These are phyloP conservation scores for Henicopernis longicauda DNA, from an alignment of 2,113 vertebrate genomes.

Conservation along the genomic window DNA sequence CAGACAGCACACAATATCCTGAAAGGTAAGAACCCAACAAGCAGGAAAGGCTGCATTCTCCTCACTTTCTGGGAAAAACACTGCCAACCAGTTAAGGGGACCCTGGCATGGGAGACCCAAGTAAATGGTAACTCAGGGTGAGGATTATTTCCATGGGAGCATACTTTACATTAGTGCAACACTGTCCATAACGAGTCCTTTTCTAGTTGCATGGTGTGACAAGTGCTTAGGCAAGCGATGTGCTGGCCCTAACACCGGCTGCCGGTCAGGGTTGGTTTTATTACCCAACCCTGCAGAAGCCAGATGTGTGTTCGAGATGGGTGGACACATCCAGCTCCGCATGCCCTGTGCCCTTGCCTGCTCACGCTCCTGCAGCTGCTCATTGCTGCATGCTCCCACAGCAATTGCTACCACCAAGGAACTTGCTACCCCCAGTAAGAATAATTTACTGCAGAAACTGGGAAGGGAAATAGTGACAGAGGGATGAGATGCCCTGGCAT, in stretches of 20 bases:
- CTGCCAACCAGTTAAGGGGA: neutral
- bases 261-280: neutral
- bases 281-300: neutral
- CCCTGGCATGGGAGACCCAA: neutral
- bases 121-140: neutral
- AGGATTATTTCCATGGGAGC: neutral
- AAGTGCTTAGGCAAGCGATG: neutral
- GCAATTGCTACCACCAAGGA: neutral
- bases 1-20: constrained; percentile 96
- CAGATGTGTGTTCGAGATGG: neutral
- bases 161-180: neutral
- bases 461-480: neutral
- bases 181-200: neutral
- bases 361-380: neutral
- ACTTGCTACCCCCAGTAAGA: neutral
- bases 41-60: neutral
- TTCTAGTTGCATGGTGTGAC: neutral
- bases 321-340: neutral
- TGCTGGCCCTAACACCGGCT: neutral
- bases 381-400: neutral
- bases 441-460: neutral
- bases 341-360: neutral
- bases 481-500: neutral
- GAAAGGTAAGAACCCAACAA: constrained; percentile 74
- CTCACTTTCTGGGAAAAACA: neutral